phyloP scores from a whole-genome alignment of 92 coral and sea anemone species.

The Palythoa grandiflora region DNA sequence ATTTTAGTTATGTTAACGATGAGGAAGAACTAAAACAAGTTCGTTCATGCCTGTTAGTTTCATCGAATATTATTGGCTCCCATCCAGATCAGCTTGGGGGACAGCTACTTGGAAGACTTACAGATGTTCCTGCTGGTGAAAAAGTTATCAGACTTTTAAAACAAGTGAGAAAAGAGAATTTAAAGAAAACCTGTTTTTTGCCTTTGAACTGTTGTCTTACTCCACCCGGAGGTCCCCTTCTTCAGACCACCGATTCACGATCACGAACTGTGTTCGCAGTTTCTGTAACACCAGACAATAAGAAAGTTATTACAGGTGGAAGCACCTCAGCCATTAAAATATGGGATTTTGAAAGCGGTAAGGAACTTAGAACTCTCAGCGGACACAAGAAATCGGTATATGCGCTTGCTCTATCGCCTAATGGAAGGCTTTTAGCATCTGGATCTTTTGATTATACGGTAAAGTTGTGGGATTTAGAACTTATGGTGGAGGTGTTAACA shows the following conservation, averaged over 20 bases:
- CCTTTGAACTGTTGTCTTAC: conserved; percentile 68
- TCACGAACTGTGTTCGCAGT: conserved; percentile 53
- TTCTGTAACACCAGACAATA: conserved; percentile 46
- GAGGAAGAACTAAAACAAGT: conserved; percentile 54
- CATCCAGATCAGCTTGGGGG: conserved; percentile 58
- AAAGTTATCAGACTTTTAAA: conserved; percentile 48
- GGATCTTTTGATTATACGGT: conserved; percentile 67
- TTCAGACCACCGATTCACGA: conserved; percentile 54
- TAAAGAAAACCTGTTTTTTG: conserved; percentile 29
- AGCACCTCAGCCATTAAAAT: conserved; percentile 51
- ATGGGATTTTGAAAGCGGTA: conserved; percentile 71
- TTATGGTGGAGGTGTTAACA: conserved; percentile 37
- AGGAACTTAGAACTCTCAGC: conserved; percentile 59
- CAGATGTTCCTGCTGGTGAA: conserved; percentile 40
- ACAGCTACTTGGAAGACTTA: conserved; percentile 69
- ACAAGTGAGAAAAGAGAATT: conserved; percentile 26
- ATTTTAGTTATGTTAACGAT: conserved; percentile 51
- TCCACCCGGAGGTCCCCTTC: conserved; percentile 69
- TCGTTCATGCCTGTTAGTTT: conserved; percentile 60
- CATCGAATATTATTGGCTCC: conserved; percentile 63
- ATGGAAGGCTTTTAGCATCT: conserved; percentile 59
- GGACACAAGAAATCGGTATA: conserved; percentile 68
- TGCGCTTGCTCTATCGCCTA: conserved; percentile 62
- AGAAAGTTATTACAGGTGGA: conserved; percentile 62
- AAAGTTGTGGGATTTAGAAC: conserved; percentile 71